Percentiles rank a stretch among this genome's conserved stretches.
Conservation (phyloP, 2,113 vertebrate species). For the Petroica traversi region DNA sequence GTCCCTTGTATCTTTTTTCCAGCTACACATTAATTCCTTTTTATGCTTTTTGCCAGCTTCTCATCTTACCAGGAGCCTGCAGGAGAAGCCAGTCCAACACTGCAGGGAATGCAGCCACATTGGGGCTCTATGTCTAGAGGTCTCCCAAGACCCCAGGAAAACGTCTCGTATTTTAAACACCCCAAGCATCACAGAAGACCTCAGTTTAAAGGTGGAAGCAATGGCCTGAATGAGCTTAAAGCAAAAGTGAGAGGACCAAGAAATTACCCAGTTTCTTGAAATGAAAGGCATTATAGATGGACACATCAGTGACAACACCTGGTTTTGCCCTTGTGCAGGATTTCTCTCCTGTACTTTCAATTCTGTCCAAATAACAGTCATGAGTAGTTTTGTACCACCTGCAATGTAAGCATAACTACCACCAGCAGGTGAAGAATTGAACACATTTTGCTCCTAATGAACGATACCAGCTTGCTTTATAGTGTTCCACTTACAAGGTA, state of each 20-base stretch:
- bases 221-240: background rate
- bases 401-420: background rate
- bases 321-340: background rate
- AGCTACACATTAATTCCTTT: background rate
- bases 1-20: slow-evolving; percentile 18
- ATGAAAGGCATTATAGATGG: background rate
- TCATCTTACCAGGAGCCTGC: slow-evolving; percentile 7
- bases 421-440: background rate
- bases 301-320: accelerated
- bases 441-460: too few species aligned
- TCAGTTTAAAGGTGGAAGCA: background rate
- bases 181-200: background rate
- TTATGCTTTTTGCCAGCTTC: background rate
- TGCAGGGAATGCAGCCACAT: background rate
- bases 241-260: background rate
- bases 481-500: background rate
- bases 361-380: background rate
- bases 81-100: background rate
- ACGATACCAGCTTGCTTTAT: too few species aligned
- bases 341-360: background rate
- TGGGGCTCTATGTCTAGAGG: background rate
- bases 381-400: background rate
- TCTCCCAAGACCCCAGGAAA: background rate
- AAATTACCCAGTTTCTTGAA: background rate
- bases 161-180: background rate